phyloP scores from a whole-genome alignment of 2,113 vertebrate species.

The Cynoglossus semilaevis region DNA sequence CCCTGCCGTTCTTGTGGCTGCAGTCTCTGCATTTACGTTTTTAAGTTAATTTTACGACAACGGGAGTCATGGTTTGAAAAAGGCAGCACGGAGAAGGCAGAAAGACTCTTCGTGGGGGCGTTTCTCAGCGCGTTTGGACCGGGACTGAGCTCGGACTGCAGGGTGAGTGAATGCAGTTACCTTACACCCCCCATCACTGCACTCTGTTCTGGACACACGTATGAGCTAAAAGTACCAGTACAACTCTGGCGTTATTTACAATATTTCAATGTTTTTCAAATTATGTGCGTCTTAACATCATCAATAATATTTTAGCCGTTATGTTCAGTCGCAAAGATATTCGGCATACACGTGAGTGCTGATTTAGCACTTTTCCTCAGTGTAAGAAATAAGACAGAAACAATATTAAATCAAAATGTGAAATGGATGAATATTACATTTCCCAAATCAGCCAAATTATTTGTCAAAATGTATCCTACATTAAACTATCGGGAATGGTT shows the following conservation, averaged over 20 bases:
- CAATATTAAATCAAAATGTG: background rate
- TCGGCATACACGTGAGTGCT: background rate
- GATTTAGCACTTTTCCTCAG: background rate
- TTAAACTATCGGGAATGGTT: too few species aligned
- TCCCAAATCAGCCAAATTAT: too few species aligned
- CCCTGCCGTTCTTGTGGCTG: background rate
- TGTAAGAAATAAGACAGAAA: background rate
- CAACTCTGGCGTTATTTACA: background rate
- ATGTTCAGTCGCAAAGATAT: background rate
- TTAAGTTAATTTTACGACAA: accelerated
- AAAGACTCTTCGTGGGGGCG: constrained; percentile 37
- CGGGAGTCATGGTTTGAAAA: constrained; percentile 1
- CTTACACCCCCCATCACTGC: constrained; percentile 9
- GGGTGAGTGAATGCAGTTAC: constrained; percentile 69
- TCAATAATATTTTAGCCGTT: background rate
- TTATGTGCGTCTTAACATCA: background rate
- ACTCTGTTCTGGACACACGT: background rate
- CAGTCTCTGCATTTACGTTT: background rate
- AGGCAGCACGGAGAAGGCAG: background rate
- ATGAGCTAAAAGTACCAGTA: background rate
- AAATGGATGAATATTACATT: too few species aligned
- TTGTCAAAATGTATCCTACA: too few species aligned
- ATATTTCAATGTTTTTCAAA: background rate
- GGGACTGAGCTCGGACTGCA: constrained; percentile 56
- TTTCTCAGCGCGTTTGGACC: constrained; percentile 29